A percentile compares a stretch with the other conserved stretches of the same genome.
Conservation (phyloP, 2,888 invertebrate species). For the Augiades crinisus region DNA sequence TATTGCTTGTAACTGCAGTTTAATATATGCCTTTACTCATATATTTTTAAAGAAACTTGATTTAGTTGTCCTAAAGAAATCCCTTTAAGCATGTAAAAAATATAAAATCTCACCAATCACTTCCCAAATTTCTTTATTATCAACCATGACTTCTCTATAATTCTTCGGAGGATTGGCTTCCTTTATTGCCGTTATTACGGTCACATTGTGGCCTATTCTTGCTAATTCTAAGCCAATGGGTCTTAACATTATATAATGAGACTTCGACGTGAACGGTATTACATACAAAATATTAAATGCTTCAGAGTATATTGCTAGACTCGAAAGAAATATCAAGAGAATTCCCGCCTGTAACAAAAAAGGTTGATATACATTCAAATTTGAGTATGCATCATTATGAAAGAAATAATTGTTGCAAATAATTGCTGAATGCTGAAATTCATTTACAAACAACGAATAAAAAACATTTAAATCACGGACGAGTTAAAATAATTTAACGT, state of each 20-base stretch:
- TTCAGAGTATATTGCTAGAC: slow-evolving; percentile 29
- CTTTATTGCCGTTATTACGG: slow-evolving; percentile 61
- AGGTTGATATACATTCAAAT: too few relatives aligned
- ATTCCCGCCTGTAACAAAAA: neutral
- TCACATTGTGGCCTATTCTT: slow-evolving; percentile 70
- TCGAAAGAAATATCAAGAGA: neutral
- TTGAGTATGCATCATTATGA: too few relatives aligned
- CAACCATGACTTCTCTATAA: slow-evolving; percentile 57
- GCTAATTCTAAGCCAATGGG: slow-evolving; percentile 70
- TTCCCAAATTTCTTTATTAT: slow-evolving; percentile 62
- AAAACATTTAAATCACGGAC: too few relatives aligned
- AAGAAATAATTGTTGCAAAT: too few relatives aligned
- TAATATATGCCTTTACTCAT: too few relatives aligned
- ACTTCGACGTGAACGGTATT: slow-evolving; percentile 68
- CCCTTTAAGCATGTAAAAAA: too few relatives aligned
- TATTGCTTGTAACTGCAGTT: too few relatives aligned
- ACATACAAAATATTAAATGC: slow-evolving; percentile 67
- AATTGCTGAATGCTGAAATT: too few relatives aligned
- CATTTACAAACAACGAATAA: too few relatives aligned
- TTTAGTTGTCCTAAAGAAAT: too few relatives aligned
- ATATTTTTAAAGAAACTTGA: too few relatives aligned
- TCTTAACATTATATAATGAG: slow-evolving; percentile 67
- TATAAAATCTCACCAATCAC: slow-evolving; percentile 50
- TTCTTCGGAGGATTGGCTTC: slow-evolving; percentile 52
- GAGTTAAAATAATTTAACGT: too few relatives aligned